Evolutionary conservation across 2,888 invertebrate genomes (phyloP).

Genomic region (Chesias legatella): DNA sequence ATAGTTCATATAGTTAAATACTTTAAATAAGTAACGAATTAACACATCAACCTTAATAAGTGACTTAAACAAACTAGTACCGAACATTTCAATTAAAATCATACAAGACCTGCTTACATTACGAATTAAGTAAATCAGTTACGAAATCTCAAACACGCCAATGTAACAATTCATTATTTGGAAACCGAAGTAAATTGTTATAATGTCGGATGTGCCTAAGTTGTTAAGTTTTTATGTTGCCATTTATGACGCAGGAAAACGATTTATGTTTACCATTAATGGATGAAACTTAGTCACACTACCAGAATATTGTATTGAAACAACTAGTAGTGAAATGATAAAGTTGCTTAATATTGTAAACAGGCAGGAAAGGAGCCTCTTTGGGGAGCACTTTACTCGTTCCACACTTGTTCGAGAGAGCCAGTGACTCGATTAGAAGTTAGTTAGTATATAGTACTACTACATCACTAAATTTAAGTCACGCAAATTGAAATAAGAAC

Average conservation of each 20-base stretch:
- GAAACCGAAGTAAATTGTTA: conserved; percentile 8
- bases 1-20: no score
- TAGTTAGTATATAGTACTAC: no score
- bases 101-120: conserved; percentile 10
- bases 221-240: conserved; percentile 7
- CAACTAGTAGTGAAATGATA: background rate
- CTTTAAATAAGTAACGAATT: no score
- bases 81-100: conserved; percentile 17
- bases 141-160: conserved; percentile 8
- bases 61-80: conserved; percentile 16
- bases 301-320: conserved; percentile 1
- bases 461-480: no score
- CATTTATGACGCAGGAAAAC: conserved; percentile 13
- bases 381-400: no score
- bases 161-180: conserved; percentile 3
- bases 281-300: conserved; percentile 4
- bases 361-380: no score
- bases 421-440: no score
- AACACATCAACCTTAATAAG: conserved; percentile 9
- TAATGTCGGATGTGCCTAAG: conserved; percentile 7
- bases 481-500: no score
- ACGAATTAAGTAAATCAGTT: conserved; percentile 4
- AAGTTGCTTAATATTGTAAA: no score
- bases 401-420: no score
- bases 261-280: conserved; percentile 2